Evolutionary conservation across 2,888 invertebrate genomes (phyloP).

Genomic region (Hipparchia semele): DNA sequence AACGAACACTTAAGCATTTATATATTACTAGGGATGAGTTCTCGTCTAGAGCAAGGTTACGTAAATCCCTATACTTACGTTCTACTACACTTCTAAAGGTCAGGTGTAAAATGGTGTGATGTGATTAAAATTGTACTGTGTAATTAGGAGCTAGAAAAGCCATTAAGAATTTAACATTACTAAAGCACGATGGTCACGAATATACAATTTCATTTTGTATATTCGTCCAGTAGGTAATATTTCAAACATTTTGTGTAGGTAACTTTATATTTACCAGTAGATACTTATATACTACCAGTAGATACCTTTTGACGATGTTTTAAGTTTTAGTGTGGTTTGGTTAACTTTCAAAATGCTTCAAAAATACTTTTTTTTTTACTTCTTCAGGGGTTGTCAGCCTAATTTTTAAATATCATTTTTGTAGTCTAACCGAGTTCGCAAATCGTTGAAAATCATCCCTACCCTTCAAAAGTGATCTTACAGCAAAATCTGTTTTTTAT

Average conservation of each 20-base stretch:
- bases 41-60: not conserved
- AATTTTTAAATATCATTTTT: too few species aligned
- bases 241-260: not conserved
- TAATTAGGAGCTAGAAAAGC: not conserved
- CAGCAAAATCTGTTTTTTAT: slow-evolving; percentile 27
- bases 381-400: too few species aligned
- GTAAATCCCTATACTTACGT: not conserved
- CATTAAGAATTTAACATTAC: not conserved
- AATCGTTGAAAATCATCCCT: slow-evolving; percentile 6
- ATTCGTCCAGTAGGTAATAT: not conserved
- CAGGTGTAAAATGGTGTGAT: not conserved
- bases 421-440: not conserved
- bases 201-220: not conserved
- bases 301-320: not conserved
- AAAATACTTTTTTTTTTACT: too few species aligned
- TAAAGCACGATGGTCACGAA: not conserved
- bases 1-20: not conserved
- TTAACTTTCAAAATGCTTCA: not conserved
- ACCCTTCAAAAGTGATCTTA: slow-evolving; percentile 21
- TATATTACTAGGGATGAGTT: not conserved
- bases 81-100: not conserved
- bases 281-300: too few species aligned
- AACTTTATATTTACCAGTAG: not conserved
- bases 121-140: not conserved
- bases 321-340: not conserved